Evolutionary conservation across 2,797 vertebrate species (phyloP), one percentile per base, ranked within the genome.

Genomic region (Ceryle rudis): DNA sequence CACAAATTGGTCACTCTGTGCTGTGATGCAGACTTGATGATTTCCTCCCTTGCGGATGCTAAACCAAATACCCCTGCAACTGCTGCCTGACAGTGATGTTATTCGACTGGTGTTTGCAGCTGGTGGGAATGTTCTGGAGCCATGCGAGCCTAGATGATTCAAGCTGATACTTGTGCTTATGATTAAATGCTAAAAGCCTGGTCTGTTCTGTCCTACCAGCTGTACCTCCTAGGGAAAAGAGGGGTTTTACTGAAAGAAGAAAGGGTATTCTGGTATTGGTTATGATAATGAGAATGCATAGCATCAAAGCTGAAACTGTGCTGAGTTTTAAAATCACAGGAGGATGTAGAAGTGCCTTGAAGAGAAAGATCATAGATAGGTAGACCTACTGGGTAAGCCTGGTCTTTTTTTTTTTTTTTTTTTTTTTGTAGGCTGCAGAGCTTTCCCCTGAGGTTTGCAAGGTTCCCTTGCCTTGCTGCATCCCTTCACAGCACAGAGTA

Each of bases 311-410:
- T 89, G 55, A 77, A 90, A 52, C 17, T 25, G 47, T 44, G 39
- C 82, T 94, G 62, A 60, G 60, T 89, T 96, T 95, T 91, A 73
- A 89, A 95, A 93, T 94, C 90, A 84, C 52, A 71, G 81, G 78
- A 74, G 81, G 66, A 46, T 86, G 14, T 31, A 77, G 49, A 92
- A 84, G 58, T 70, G 64, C 61, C 81, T 93, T 88, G 57, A 93
- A 94, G 87, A 84, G 42, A 75, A 92, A 89, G 90, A 72, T 95
- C 21, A 37, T 14, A 94, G 80, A 74, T 80, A 90, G 64, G 37
- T 26, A 46, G 73, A 61, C 52, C 70, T 90, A n/a, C 71, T 87
- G 90, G 64, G 19, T 86, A 60, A 0, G 5, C 66, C 61, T 67
- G 64, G 42, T 31, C 62, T 62, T 49, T 66, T 83, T 93, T 60